A percentile compares a stretch with the other conserved stretches of the same genome.
Conservation (phyloP, 2,888 invertebrate genomes). For the Drosophila trichaetosa region DNA sequence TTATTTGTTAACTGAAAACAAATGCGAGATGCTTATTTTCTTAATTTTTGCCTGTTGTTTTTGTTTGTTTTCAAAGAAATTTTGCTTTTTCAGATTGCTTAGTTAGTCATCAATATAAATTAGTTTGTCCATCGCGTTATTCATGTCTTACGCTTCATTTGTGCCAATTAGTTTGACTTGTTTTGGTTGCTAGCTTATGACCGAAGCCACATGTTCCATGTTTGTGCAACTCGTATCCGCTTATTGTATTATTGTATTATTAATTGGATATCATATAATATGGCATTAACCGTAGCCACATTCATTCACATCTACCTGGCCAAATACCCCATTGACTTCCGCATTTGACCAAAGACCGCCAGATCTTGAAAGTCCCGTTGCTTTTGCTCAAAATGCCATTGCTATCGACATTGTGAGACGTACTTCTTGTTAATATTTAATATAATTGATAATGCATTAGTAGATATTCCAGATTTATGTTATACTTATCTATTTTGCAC, state of each 20-base stretch:
- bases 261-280: slow-evolving; percentile 4
- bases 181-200: not conserved
- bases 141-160: slow-evolving; percentile 11
- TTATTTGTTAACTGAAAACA: not conserved
- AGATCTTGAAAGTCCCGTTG: not conserved
- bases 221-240: slow-evolving; percentile 2
- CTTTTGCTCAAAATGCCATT: not conserved
- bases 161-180: slow-evolving; percentile 20
- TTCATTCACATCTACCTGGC: not conserved
- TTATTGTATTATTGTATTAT: slow-evolving; percentile 8
- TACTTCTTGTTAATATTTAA: not conserved
- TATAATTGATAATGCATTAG: not conserved
- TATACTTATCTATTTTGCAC: not conserved
- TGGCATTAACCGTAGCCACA: not conserved
- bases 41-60: not conserved
- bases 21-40: not conserved
- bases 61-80: not conserved
- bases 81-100: not conserved
- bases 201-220: not conserved
- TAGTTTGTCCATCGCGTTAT: not conserved
- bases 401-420: not conserved
- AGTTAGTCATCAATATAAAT: not conserved
- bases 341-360: not conserved
- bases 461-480: not conserved
- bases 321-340: not conserved